Conservation (phyloP, 2,797 vertebrate species). For the Mormyrus proboscirostris region DNA sequence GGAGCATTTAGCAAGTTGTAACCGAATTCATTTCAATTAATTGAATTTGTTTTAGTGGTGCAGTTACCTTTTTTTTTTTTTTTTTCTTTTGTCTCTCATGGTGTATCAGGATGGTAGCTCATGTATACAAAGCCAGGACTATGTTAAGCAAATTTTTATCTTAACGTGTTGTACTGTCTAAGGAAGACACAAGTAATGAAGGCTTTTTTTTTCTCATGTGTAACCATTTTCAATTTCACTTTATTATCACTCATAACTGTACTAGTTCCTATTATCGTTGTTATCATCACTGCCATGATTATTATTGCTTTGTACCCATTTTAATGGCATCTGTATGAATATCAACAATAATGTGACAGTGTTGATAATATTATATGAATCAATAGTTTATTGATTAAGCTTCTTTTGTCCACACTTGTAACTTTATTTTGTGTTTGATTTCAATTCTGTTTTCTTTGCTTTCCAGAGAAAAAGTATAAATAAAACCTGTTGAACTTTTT, state of each 20-base stretch:
- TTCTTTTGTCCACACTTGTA: conserved; percentile 66
- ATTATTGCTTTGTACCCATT: conserved; percentile 63
- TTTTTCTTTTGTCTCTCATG: conserved; percentile 19
- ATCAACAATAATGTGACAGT: conserved; percentile 72
- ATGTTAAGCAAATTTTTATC: conserved; percentile 59
- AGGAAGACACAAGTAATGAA: conserved; percentile 63
- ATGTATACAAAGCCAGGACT: conserved; percentile 59
- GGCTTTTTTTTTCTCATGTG: conserved; percentile 63
- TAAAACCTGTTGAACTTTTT: conserved; percentile 42
- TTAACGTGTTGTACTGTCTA: conserved; percentile 67
- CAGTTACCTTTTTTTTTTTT: conserved; percentile 11
- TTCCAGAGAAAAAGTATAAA: conserved; percentile 71
- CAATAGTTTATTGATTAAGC: conserved; percentile 72
- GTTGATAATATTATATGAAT: conserved; percentile 57
- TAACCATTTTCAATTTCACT: conserved; percentile 65
- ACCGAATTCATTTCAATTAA: not conserved
- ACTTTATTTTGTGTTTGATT: conserved; percentile 72
- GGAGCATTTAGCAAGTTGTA: conserved; percentile 16
- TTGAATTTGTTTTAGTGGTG: conserved; percentile 25
- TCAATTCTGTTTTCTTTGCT: conserved; percentile 75
- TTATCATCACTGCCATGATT: conserved; percentile 69
- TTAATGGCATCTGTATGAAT: conserved; percentile 67
- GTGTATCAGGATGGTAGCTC: conserved; percentile 53
- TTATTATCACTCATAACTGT: conserved; percentile 72
- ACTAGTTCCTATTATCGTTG: conserved; percentile 64